Percentiles rank a stretch among this genome's conserved stretches.
These are phyloP conservation scores for Stenolophus ochropezus DNA, from an alignment of 2,888 invertebrate genomes.

Conservation along the genomic window DNA sequence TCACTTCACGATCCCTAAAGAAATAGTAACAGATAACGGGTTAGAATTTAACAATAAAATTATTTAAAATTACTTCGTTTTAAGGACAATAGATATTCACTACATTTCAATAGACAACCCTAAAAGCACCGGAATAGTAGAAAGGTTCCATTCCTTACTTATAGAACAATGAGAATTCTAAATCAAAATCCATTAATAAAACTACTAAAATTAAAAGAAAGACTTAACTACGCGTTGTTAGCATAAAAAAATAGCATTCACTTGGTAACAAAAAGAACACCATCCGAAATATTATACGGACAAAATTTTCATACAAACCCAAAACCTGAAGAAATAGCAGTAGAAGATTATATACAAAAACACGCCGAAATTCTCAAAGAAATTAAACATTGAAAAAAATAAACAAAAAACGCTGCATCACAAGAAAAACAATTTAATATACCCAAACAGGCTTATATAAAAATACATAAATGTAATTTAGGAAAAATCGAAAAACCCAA, in stretches of 20 bases:
- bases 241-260: not conserved
- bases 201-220: not conserved
- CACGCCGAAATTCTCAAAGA: not conserved
- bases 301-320: not conserved
- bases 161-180: not conserved
- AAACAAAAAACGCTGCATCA: not conserved
- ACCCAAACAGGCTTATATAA: not conserved
- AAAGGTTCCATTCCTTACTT: not conserved
- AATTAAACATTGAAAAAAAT: not conserved
- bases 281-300: not conserved
- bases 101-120: not conserved
- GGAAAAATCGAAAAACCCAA: constrained; percentile 5
- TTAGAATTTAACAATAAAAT: constrained; percentile 37
- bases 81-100: constrained; percentile 54
- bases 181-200: not conserved
- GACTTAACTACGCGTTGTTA: not conserved
- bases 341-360: constrained; percentile 16
- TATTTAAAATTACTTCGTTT: not conserved
- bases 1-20: not conserved
- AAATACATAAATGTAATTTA: not conserved
- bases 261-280: not conserved
- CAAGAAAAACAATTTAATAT: not conserved
- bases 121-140: not conserved
- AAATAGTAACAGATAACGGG: constrained; percentile 41
- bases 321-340: not conserved